Percentiles rank a stretch among this genome's conserved stretches.
phyloP scores from a whole-genome alignment of 2,113 vertebrate genomes.

The Clinocottus analis region DNA sequence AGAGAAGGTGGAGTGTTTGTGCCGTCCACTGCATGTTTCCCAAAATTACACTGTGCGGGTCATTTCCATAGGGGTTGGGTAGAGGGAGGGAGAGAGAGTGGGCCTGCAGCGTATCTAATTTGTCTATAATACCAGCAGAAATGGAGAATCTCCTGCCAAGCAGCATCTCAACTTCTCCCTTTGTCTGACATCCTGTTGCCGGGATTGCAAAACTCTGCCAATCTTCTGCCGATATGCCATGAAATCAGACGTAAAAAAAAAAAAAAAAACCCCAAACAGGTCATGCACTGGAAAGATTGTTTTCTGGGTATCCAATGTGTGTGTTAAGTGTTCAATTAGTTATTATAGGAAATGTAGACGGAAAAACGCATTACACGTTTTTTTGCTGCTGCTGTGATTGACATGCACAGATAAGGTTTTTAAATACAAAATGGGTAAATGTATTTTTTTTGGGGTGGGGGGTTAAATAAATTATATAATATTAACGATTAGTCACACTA shows the following conservation, averaged over 20 bases:
- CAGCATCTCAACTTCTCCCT: constrained; percentile 54
- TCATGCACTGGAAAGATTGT: neutral
- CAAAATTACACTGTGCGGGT: constrained; percentile 72
- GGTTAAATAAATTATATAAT: neutral
- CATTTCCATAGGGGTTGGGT: constrained; percentile 64
- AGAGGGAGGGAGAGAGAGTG: too few relatives aligned
- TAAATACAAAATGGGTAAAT: neutral
- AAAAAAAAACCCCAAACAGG: neutral
- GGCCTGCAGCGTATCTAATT: too few relatives aligned
- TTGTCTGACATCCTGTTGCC: constrained; percentile 58
- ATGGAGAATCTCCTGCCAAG: constrained; percentile 59
- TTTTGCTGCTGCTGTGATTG: neutral
- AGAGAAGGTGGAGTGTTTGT: constrained; percentile 57
- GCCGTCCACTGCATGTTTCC: constrained; percentile 68
- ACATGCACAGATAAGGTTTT: neutral
- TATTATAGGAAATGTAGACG: neutral
- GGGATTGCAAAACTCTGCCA: constrained; percentile 31
- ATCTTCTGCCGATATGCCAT: constrained; percentile 13
- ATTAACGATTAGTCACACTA: neutral
- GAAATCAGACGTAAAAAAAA: constrained; percentile 1
- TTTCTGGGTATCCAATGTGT: constrained; percentile 3
- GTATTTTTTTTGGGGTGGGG: too few relatives aligned
- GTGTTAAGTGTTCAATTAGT: neutral
- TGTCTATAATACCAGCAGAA: too few relatives aligned
- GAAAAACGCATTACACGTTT: constrained; percentile 1